Evolutionary conservation across 1,140 invertebrate genomes (phyloP).

Genomic region (Drosophila ercepeae): DNA sequence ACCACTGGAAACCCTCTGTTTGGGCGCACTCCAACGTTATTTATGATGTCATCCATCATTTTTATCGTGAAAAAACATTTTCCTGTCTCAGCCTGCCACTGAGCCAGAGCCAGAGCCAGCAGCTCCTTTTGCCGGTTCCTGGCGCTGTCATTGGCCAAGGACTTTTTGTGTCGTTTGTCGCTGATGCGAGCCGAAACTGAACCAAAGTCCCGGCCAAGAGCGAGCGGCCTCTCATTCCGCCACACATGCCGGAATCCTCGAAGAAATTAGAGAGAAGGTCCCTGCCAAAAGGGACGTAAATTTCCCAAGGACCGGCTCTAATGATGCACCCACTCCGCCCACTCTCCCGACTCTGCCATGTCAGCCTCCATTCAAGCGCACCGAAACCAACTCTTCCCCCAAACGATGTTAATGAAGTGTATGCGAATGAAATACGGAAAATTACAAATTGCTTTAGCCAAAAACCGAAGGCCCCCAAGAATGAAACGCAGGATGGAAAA

Average conservation of each 20-base stretch:
- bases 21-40: constrained; percentile 82
- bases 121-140: constrained; percentile 44
- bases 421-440: constrained; percentile 82
- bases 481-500: constrained; percentile 28
- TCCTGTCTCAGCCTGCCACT: constrained; percentile 79
- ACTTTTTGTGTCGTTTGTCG: constrained; percentile 78
- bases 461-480: constrained; percentile 14
- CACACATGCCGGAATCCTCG: constrained; percentile 68
- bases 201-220: constrained; percentile 8
- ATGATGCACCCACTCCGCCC: constrained; percentile 63
- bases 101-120: constrained; percentile 37
- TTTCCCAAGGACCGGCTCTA: constrained; percentile 66
- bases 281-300: constrained; percentile 78
- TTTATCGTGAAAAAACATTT: constrained; percentile 84
- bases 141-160: constrained; percentile 76
- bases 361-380: constrained; percentile 73
- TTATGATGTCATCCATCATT: constrained; percentile 84
- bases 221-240: constrained; percentile 1
- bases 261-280: constrained; percentile 80
- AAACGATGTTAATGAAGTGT: constrained; percentile 76
- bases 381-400: constrained; percentile 60
- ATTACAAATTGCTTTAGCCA: constrained; percentile 72
- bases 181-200: constrained; percentile 52
- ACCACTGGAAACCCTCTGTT: constrained; percentile 82
- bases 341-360: constrained; percentile 23